Conservation (phyloP, 2,888 invertebrate species). For the Chydorus sphaericus region DNA sequence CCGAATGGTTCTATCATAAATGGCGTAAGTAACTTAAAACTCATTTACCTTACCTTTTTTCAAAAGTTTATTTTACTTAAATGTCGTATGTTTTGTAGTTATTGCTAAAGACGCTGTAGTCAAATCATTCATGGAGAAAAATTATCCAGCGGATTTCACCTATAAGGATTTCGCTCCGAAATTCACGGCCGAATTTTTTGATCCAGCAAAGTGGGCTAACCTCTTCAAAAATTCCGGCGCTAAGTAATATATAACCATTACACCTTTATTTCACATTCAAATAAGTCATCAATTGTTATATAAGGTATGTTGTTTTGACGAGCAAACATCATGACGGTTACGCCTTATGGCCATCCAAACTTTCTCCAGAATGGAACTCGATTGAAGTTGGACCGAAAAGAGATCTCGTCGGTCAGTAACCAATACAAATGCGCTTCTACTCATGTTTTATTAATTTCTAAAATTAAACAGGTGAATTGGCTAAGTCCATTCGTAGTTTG, state of each 20-base stretch:
- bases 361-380: conserved; percentile 35
- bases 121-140: conserved; percentile 32
- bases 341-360: conserved; percentile 31
- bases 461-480: conserved; percentile 23
- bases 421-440: too few species aligned
- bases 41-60: too few species aligned
- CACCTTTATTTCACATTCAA: too few species aligned
- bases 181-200: conserved; percentile 34
- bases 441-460: too few species aligned
- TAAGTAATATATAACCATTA: conserved; percentile 30
- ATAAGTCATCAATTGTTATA: not conserved
- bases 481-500: conserved; percentile 23
- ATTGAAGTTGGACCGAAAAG: conserved; percentile 32
- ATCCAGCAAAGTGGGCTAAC: conserved; percentile 33
- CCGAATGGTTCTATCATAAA: conserved; percentile 84
- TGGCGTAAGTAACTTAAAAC: too few species aligned
- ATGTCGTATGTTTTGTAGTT: too few species aligned
- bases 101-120: too few species aligned
- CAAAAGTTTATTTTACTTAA: too few species aligned
- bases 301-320: conserved; percentile 21
- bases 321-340: conserved; percentile 36
- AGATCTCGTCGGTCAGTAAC: conserved; percentile 30
- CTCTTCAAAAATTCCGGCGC: conserved; percentile 35
- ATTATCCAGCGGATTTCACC: conserved; percentile 33
- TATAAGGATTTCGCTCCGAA: conserved; percentile 35